Conservation (phyloP, 2,113 vertebrate genomes). For the Loxodonta africana region DNA sequence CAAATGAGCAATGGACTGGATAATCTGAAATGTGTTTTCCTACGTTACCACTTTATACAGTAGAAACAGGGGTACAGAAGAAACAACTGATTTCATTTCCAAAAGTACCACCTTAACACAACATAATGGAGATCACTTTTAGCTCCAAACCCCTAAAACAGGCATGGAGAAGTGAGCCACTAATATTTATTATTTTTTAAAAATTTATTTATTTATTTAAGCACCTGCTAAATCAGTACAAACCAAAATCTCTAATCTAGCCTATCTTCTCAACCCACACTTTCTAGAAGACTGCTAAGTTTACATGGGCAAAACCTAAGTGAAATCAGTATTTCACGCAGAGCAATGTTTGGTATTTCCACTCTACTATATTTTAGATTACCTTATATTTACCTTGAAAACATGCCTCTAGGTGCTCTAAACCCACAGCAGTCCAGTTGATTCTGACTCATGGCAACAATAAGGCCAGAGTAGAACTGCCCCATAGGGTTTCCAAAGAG, state of each 20-base stretch:
- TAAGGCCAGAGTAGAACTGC: too few relatives aligned
- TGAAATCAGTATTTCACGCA: not conserved
- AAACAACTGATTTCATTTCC: too few relatives aligned
- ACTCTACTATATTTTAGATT: fast-evolving
- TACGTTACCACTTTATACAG: too few relatives aligned
- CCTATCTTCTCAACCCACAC: not conserved
- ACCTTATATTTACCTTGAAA: not conserved
- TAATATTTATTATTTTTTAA: too few relatives aligned
- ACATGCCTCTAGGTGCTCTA: not conserved
- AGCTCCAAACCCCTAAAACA: not conserved
- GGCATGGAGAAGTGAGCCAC: not conserved
- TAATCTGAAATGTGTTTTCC: not conserved
- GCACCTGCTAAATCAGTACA: fast-evolving
- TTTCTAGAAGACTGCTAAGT: not conserved
- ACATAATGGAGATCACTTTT: not conserved
- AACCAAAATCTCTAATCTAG: not conserved
- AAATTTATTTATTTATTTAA: not conserved
- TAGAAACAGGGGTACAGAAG: not conserved
- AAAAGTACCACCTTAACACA: not conserved
- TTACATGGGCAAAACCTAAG: not conserved
- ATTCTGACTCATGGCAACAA: not conserved
- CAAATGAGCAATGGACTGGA: not conserved
- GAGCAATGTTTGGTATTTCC: not conserved
- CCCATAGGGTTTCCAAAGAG: too few relatives aligned
- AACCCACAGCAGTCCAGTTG: not conserved